Evolutionary conservation across 2,113 vertebrate species (phyloP), one percentile per base, ranked within the genome.

Genomic region (Paralichthys olivaceus): DNA sequence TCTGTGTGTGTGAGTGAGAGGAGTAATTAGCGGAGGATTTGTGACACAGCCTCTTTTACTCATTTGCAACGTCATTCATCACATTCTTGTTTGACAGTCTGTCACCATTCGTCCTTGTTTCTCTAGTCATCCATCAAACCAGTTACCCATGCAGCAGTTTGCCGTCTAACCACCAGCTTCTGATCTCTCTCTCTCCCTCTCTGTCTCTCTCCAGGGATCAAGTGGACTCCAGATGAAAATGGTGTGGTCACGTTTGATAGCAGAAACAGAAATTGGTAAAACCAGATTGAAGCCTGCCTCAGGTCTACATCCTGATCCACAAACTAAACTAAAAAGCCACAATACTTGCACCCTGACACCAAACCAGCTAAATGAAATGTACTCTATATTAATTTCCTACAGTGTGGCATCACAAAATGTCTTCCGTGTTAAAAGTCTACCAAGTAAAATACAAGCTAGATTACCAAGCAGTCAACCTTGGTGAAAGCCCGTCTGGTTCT

Each of bases 181-280:
- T 69, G 20, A 23, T 62, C 20, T 45, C 13, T 57, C 60, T 68
- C 40, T 63, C 43, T n/a, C 5, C 8, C 34, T 65, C 25, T 45
- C 6, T 49, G 70, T 73, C 59, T 67, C 58, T 55, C 49, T 72
- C 9, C 55, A 99, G 97, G 98, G 34, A 98, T 98, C 85, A 96
- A 98, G 67, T 99, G 97, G 98, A 94, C 90, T 4, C 96, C 97
- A 47, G 97, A 99, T 88, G 95, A 97, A 85, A 97, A 98, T 0
- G 98, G 97, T n/a, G 98, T 99, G 20, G 95, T 99, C 69, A 94
- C 96, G 11, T 99, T 98, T 0, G 98, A 99, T 85, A 97, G 95
- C 87, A 94, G 98, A 72, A 98, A 98, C 90, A 95, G 97, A 20
- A 97, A 97, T 87, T 98, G 97, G 97, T 98, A 78, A 94, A 93